A percentile compares a stretch with the other conserved stretches of the same genome.
These are phyloP conservation scores for Drosophila bipectinata DNA, from an alignment of 1,140 invertebrate genomes.

Conservation along the genomic window DNA sequence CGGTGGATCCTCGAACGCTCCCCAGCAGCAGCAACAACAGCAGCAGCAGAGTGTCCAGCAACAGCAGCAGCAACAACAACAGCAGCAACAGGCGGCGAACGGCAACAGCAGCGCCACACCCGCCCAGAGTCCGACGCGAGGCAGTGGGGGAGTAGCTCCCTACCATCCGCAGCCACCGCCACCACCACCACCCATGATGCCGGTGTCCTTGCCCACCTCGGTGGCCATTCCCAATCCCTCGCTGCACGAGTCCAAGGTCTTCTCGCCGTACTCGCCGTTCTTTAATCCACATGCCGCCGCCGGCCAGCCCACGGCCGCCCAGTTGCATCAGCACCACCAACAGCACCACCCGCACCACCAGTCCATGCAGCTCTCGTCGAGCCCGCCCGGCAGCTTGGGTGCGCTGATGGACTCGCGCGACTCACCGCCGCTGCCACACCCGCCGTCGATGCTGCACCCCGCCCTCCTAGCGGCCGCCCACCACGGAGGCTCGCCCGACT, in stretches of 20 bases:
- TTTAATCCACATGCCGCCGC: constrained; percentile 86
- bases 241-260: constrained; percentile 96
- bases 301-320: constrained; percentile 81
- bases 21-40: constrained; percentile 48
- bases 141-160: constrained; percentile 73
- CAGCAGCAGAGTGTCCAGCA: constrained; percentile 47
- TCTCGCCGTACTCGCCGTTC: constrained; percentile 95
- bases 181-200: constrained; percentile 87
- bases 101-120: constrained; percentile 74
- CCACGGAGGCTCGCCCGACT: constrained; percentile 90
- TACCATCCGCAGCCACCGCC: constrained; percentile 88
- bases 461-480: constrained; percentile 91
- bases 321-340: constrained; percentile 78
- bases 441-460: constrained; percentile 91
- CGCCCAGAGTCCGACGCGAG: constrained; percentile 88
- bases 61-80: constrained; percentile 48
- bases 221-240: constrained; percentile 98
- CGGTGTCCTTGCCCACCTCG: constrained; percentile 92
- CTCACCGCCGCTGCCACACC: constrained; percentile 91
- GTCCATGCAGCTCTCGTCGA: constrained; percentile 84
- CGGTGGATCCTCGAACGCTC: constrained; percentile 17
- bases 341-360: constrained; percentile 70
- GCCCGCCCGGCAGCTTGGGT: constrained; percentile 85
- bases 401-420: constrained; percentile 89
- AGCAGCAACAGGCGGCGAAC: constrained; percentile 46